Evolutionary conservation across 2,888 invertebrate genomes (phyloP).

Genomic region (Ophion costatus): DNA sequence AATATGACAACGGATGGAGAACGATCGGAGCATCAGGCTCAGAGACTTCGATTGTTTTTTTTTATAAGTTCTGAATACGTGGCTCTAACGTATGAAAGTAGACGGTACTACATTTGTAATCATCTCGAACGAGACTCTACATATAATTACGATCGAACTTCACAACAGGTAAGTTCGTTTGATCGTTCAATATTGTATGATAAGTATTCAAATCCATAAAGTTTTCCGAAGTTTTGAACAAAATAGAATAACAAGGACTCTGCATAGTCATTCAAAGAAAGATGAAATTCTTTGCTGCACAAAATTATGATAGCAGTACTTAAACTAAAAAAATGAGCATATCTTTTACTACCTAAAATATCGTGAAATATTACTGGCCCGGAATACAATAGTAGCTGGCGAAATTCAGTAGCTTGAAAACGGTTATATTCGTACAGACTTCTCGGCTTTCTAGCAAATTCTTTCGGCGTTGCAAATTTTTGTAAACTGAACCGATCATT

Average conservation of each 20-base stretch:
- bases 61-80: constrained; percentile 42
- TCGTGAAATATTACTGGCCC: constrained; percentile 69
- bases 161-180: no score
- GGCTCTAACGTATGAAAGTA: constrained; percentile 34
- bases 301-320: constrained; percentile 69
- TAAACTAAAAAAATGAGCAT: constrained; percentile 69
- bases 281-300: neutral
- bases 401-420: constrained; percentile 71
- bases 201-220: constrained; percentile 40
- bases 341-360: constrained; percentile 60
- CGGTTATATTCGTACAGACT: neutral
- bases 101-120: constrained; percentile 15
- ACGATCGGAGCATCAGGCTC: constrained; percentile 22
- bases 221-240: constrained; percentile 39
- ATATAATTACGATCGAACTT: no score
- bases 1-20: constrained; percentile 43
- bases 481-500: constrained; percentile 4
- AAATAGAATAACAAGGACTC: constrained; percentile 18
- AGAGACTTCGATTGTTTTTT: neutral
- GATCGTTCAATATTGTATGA: no score
- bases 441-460: constrained; percentile 67
- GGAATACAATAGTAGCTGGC: constrained; percentile 70
- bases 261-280: neutral
- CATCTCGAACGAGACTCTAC: no score
- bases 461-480: constrained; percentile 64